Percentiles rank a stretch among this genome's conserved stretches.
phyloP scores from a whole-genome alignment of 2,888 invertebrate species.

The Plemyria rubiginata region DNA sequence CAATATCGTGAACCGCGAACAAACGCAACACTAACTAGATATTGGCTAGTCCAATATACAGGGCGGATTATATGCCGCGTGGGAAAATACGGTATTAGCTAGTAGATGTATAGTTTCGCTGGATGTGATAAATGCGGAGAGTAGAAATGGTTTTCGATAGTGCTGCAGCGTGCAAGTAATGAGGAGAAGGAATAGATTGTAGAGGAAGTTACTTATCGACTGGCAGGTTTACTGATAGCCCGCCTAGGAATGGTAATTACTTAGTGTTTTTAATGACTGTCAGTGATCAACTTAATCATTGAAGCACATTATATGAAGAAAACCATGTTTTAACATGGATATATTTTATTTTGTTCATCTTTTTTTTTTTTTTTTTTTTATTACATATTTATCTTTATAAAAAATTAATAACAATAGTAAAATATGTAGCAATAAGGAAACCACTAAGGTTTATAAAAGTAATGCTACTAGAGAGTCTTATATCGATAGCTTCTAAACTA shows the following conservation, averaged over 20 bases:
- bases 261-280: no score
- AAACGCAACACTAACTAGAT: slow-evolving; percentile 67
- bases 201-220: slow-evolving; percentile 4
- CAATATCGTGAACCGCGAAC: slow-evolving; percentile 46
- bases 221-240: slow-evolving; percentile 10
- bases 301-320: no score
- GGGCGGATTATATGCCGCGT: slow-evolving; percentile 63
- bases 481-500: no score
- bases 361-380: no score
- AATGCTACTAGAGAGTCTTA: no score
- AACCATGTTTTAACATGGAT: no score
- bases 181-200: slow-evolving; percentile 9
- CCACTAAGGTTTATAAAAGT: no score
- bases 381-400: no score
- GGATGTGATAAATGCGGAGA: slow-evolving; percentile 36
- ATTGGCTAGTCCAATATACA: slow-evolving; percentile 68
- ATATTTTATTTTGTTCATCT: no score
- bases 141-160: slow-evolving; percentile 19
- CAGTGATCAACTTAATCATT: no score
- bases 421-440: no score
- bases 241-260: background rate
- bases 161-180: slow-evolving; percentile 21
- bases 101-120: slow-evolving; percentile 41
- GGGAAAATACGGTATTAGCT: slow-evolving; percentile 54
- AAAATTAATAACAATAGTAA: no score